Percentiles rank a stretch among this genome's conserved stretches.
phyloP scores from a whole-genome alignment of 92 coral and sea anemone genomes.

The Pocillopora meandrina region DNA sequence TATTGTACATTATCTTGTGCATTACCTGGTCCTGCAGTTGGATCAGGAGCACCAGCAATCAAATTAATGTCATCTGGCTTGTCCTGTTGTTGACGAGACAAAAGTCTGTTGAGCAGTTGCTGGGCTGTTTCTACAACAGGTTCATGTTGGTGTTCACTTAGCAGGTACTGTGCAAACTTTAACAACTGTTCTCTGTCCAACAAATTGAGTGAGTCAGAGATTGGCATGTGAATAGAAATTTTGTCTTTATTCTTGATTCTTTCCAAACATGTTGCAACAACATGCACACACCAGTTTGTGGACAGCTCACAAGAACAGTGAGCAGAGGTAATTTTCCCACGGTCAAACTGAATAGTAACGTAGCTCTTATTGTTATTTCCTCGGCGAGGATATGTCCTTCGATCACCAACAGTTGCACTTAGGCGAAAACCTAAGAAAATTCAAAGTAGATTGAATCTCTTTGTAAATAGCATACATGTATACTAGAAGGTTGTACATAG shows the following conservation, averaged over 20 bases:
- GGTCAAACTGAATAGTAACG: slow-evolving; percentile 86
- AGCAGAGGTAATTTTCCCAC: slow-evolving; percentile 94
- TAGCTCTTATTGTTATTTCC: slow-evolving; percentile 33
- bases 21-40: slow-evolving; percentile 98
- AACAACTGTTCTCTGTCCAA: slow-evolving; percentile 84
- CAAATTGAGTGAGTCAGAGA: slow-evolving; percentile 84
- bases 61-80: slow-evolving; percentile 73
- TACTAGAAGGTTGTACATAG: too few species aligned
- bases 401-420: slow-evolving; percentile 79
- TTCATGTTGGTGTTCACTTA: slow-evolving; percentile 81
- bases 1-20: not conserved
- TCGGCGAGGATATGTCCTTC: slow-evolving; percentile 13
- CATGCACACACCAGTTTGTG: slow-evolving; percentile 89
- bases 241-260: slow-evolving; percentile 61
- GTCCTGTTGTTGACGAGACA: slow-evolving; percentile 40
- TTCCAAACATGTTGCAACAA: slow-evolving; percentile 74
- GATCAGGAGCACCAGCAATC: slow-evolving; percentile 94
- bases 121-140: slow-evolving; percentile 89
- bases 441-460: not conserved
- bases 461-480: too few species aligned
- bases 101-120: slow-evolving; percentile 73
- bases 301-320: slow-evolving; percentile 78
- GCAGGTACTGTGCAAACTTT: slow-evolving; percentile 86
- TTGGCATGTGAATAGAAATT: slow-evolving; percentile 64
- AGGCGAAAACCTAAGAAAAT: slow-evolving; percentile 77